phyloP scores from a whole-genome alignment of 2,797 vertebrate genomes.

The Cygnus olor region DNA sequence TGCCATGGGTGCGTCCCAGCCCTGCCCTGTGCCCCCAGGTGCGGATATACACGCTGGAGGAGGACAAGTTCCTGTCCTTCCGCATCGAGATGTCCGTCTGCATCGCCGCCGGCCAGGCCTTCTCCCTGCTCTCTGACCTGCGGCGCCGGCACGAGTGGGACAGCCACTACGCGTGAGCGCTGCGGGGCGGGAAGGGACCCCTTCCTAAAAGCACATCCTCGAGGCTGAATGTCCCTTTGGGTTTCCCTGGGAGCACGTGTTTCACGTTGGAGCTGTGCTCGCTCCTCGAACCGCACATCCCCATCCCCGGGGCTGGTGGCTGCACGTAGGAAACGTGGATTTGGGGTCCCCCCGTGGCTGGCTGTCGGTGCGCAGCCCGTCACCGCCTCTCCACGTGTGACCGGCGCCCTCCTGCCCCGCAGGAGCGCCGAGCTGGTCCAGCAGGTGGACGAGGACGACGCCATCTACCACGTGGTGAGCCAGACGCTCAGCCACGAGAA shows the following conservation, averaged over 20 bases:
- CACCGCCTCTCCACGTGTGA: background rate
- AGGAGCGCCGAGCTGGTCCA: constrained; percentile 89
- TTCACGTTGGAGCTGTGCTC: rapidly evolving
- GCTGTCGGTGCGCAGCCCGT: background rate
- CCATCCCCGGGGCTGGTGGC: background rate
- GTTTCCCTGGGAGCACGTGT: background rate
- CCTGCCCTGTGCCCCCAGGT: constrained; percentile 70
- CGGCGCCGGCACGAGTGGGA: constrained; percentile 90
- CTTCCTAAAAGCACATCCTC: background rate
- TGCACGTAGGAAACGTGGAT: rapidly evolving
- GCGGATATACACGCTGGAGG: constrained; percentile 90
- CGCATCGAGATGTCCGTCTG: constrained; percentile 87
- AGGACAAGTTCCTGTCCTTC: constrained; percentile 92
- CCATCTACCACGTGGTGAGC: constrained; percentile 89
- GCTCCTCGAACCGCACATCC: rapidly evolving
- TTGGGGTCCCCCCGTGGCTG: background rate
- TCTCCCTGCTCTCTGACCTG: constrained; percentile 91
- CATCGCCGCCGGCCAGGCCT: constrained; percentile 83
- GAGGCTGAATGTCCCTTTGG: rapidly evolving
- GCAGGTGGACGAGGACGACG: constrained; percentile 90
- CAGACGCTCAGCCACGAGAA: constrained; percentile 77
- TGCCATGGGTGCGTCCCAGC: rapidly evolving
- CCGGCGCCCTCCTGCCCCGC: rapidly evolving
- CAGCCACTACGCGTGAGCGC: constrained; percentile 88
- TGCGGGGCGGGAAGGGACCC: background rate